Conservation (phyloP, 2,797 vertebrate genomes). For the Epinephelus malabaricus region DNA sequence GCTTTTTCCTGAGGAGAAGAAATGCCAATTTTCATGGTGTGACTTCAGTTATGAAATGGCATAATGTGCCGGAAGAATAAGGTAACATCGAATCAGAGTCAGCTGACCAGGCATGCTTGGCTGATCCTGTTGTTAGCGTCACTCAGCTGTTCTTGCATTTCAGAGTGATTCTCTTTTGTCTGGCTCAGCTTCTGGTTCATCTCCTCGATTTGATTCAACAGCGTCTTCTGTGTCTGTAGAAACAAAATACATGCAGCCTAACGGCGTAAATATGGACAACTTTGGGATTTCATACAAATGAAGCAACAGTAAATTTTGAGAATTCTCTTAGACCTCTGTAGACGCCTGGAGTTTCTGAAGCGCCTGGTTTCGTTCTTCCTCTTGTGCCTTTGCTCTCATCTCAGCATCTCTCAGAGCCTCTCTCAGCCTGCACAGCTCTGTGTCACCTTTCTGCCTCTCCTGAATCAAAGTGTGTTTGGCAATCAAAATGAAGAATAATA, state of each 20-base stretch:
- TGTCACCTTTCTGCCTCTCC: slow-evolving; percentile 64
- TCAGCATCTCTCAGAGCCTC: slow-evolving; percentile 78
- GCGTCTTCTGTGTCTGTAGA: slow-evolving; percentile 69
- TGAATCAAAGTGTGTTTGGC: slow-evolving; percentile 32
- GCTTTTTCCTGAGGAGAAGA: slow-evolving; percentile 82
- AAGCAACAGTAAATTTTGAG: neutral
- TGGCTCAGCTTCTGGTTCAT: slow-evolving; percentile 70
- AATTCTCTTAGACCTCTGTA: slow-evolving; percentile 65
- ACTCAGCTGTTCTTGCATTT: slow-evolving; percentile 79
- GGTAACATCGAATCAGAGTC: slow-evolving; percentile 2
- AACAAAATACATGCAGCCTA: neutral
- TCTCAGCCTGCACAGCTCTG: slow-evolving; percentile 71
- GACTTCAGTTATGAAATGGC: neutral
- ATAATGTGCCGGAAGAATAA: neutral
- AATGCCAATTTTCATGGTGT: neutral
- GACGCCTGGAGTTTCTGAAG: slow-evolving; percentile 71
- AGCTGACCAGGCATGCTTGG: slow-evolving; percentile 82
- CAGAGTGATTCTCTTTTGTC: slow-evolving; percentile 55
- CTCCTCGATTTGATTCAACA: slow-evolving; percentile 75
- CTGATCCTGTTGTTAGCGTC: slow-evolving; percentile 79
- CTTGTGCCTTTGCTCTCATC: slow-evolving; percentile 61
- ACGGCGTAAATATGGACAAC: neutral
- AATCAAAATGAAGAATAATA: neutral
- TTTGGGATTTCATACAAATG: neutral
- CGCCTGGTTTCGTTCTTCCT: slow-evolving; percentile 74